phyloP scores from a whole-genome alignment of 2,113 vertebrate genomes.

The Chelonoidis abingdonii region DNA sequence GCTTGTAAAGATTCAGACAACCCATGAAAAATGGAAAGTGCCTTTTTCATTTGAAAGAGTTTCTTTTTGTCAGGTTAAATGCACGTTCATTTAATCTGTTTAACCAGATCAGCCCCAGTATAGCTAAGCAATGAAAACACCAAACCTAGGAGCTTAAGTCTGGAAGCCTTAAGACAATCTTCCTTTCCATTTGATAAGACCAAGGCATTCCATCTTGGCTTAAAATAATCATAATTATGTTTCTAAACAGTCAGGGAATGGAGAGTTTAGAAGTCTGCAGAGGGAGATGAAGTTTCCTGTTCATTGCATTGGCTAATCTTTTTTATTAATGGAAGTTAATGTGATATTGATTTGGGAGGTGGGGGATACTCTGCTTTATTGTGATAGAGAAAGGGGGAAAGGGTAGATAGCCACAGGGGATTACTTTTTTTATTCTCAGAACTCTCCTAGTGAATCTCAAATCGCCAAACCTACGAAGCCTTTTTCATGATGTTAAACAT shows the following conservation, averaged over 20 bases:
- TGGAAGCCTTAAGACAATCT: slow-evolving; percentile 40
- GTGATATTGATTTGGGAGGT: slow-evolving; percentile 43
- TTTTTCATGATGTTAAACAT: slow-evolving; percentile 42
- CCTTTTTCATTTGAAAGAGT: slow-evolving; percentile 2
- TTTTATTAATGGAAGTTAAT: slow-evolving; percentile 52
- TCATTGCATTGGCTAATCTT: slow-evolving; percentile 47
- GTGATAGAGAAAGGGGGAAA: slow-evolving; percentile 24
- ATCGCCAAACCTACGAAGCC: slow-evolving; percentile 6
- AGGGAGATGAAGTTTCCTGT: slow-evolving; percentile 54
- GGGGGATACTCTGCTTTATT: slow-evolving; percentile 39
- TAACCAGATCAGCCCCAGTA: slow-evolving; percentile 18
- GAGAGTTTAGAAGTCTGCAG: slow-evolving; percentile 49
- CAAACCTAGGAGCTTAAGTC: slow-evolving; percentile 18
- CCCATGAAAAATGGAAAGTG: background rate
- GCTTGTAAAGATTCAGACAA: slow-evolving; percentile 3
- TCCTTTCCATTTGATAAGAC: slow-evolving; percentile 45
- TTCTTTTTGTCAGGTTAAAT: slow-evolving; percentile 21
- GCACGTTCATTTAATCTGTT: slow-evolving; percentile 27
- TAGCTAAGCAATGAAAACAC: slow-evolving; percentile 28
- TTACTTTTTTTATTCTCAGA: slow-evolving; percentile 32
- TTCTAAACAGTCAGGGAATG: slow-evolving; percentile 46
- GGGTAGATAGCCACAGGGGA: slow-evolving; percentile 4
- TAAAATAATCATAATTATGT: slow-evolving; percentile 47
- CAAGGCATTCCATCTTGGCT: slow-evolving; percentile 14
- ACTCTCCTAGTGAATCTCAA: slow-evolving; percentile 9